phyloP scores from a whole-genome alignment of 2,888 invertebrate species.

The Dysmachus trigonus region DNA sequence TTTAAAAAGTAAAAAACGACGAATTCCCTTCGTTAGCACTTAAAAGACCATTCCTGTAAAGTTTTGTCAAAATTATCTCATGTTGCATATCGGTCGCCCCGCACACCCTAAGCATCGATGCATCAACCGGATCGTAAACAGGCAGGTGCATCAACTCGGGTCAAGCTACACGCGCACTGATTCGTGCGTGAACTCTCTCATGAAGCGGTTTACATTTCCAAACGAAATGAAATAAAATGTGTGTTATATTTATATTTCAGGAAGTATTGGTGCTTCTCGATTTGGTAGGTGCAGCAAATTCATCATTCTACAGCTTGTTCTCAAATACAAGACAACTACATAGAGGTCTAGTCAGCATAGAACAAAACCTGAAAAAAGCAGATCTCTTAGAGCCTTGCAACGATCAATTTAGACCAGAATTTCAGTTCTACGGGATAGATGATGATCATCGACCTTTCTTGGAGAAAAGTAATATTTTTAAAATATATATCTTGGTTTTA shows the following conservation, averaged over 20 bases:
- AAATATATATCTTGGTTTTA: not conserved
- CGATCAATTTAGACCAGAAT: constrained; percentile 70
- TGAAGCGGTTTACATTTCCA: too few relatives aligned
- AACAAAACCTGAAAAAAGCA: constrained; percentile 70
- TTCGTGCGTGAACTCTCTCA: too few relatives aligned
- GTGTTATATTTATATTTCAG: constrained; percentile 68
- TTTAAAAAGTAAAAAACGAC: too few relatives aligned
- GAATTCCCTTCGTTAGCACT: too few relatives aligned
- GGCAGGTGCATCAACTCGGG: too few relatives aligned
- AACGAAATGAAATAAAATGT: too few relatives aligned
- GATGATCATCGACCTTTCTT: constrained; percentile 87
- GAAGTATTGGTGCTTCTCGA: constrained; percentile 91
- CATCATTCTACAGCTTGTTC: constrained; percentile 86
- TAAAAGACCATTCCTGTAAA: too few relatives aligned
- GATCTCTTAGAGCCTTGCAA: constrained; percentile 66
- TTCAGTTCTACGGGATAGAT: constrained; percentile 73
- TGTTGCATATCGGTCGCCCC: too few relatives aligned
- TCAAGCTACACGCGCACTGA: too few relatives aligned
- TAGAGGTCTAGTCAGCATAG: constrained; percentile 76
- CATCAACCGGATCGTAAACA: too few relatives aligned
- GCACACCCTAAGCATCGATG: too few relatives aligned
- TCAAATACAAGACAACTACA: constrained; percentile 79
- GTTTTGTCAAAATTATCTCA: too few relatives aligned
- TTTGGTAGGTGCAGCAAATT: constrained; percentile 85
- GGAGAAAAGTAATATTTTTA: constrained; percentile 65